Evolutionary conservation across 2,113 vertebrate genomes (phyloP).

Genomic region (Parus major): DNA sequence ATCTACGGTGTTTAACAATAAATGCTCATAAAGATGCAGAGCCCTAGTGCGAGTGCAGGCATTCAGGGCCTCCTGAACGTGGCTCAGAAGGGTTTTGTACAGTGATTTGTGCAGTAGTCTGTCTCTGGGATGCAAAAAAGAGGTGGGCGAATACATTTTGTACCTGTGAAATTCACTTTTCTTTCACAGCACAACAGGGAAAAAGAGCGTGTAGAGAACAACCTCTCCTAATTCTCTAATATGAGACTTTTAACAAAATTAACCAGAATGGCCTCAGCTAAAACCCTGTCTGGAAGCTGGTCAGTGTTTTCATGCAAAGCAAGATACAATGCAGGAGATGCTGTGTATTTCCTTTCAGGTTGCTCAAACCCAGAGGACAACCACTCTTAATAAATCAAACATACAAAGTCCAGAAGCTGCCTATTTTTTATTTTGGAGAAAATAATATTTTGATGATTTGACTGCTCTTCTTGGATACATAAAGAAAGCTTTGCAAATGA

Average conservation of each 20-base stretch:
- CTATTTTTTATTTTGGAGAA: background rate
- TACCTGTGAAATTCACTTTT: slow-evolving; percentile 4
- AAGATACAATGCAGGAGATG: background rate
- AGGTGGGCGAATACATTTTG: background rate
- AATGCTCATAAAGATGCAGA: background rate
- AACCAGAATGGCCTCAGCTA: background rate
- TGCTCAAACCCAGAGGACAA: background rate
- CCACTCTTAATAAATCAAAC: background rate
- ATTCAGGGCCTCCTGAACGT: background rate
- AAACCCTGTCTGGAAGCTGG: background rate
- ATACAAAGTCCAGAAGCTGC: background rate
- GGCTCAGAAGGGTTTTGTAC: background rate
- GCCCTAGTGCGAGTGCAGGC: background rate
- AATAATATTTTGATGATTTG: background rate
- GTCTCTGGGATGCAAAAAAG: background rate
- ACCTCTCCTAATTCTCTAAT: background rate
- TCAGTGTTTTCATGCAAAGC: background rate
- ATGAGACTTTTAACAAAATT: background rate
- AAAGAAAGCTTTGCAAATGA: background rate
- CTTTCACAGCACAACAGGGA: background rate
- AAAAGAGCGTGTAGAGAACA: background rate
- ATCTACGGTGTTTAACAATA: background rate
- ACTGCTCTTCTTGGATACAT: background rate
- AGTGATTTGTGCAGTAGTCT: background rate
- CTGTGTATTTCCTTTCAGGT: background rate